A percentile compares a stretch with the other conserved stretches of the same genome.
Evolutionary conservation across 2,888 invertebrate species (phyloP).

Genomic region (Melinaea marsaeus): DNA sequence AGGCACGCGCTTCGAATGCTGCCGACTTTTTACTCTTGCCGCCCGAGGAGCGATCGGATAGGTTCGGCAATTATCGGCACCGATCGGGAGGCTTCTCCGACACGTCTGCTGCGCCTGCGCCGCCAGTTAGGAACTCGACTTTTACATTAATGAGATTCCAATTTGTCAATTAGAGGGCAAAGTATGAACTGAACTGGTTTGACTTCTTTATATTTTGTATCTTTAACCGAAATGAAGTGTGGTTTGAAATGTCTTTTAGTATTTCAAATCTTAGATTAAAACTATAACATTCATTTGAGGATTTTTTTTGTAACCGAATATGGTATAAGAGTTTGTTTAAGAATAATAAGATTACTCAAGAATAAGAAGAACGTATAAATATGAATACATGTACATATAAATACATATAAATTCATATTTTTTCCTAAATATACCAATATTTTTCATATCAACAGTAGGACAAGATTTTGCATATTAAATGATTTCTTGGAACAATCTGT

Average conservation of each 20-base stretch:
- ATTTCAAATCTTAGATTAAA: neutral
- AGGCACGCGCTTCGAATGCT: conserved; percentile 85
- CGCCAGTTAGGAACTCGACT: conserved; percentile 72
- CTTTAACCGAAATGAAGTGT: conserved; percentile 37
- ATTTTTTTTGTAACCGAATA: no score
- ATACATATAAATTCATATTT: no score
- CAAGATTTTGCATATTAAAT: no score
- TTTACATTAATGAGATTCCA: conserved; percentile 83
- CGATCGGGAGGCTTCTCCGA: conserved; percentile 56
- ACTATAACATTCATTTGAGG: no score
- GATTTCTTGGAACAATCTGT: no score
- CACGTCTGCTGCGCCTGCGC: conserved; percentile 49
- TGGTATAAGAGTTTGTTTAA: no score
- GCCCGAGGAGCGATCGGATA: conserved; percentile 56
- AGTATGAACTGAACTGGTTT: conserved; percentile 71
- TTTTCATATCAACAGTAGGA: no score
- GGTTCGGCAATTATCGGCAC: conserved; percentile 65
- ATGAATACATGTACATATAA: no score
- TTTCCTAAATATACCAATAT: no score
- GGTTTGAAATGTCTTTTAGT: neutral
- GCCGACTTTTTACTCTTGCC: conserved; percentile 71
- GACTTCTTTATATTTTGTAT: conserved; percentile 70
- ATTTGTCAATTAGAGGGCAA: conserved; percentile 83
- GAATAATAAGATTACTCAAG: no score
- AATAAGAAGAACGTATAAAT: no score